Base-by-base conservation (phyloP, 2,113 vertebrate genomes). In the Herpetotheres cachinnans region DNA sequence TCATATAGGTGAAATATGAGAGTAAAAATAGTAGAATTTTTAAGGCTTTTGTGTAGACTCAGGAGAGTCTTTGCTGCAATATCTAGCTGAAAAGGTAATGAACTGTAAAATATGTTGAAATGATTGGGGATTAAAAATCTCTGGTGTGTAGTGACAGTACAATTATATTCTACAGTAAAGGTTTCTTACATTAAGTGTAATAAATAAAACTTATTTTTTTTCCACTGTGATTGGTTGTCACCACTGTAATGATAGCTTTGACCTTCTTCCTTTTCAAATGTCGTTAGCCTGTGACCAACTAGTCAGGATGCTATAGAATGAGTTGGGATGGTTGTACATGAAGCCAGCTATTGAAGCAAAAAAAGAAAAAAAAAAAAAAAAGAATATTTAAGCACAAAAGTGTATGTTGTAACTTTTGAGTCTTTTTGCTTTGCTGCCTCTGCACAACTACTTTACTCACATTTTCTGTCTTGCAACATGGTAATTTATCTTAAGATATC, bases 51-150 rank as follows among this genome's bases (percentile, higher is more conserved):
- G 95, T 98, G 73, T 97, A 97, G 97, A 96, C 98, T 98, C 98
- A 95, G 93, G 98, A 98, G 98, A 98, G 96, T 96, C 97, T 97
- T 98, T 97, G 93, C 66, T 97, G 96, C 91, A 97, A 89, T 98
- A 98, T 98, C 97, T 98, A 98, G 98, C 98, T 98, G 96, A 96
- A 98, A 98, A 98, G 98, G 98, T 98, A 98, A 98, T 98, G 98
- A 98, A 98, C 98, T 98, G 98, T 98, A 98, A 98, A 98, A 98
- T 98, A 98, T 98, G 97, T 98, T 97, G 98, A 98, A 98, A 98
- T 98, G 98, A 98, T 98, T 98, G 98, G 98, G 98, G 98, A 98
- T 98, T 98, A 98, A 98, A 98, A 98, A 98, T 98, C 98, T 98
- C 98, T 98, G 97, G 98, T 98, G 98, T 98, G 98, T 97, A 98